Percentiles rank a stretch among this genome's conserved stretches.
phyloP scores from a whole-genome alignment of 1,140 invertebrate genomes.

The Hyles vespertilio region DNA sequence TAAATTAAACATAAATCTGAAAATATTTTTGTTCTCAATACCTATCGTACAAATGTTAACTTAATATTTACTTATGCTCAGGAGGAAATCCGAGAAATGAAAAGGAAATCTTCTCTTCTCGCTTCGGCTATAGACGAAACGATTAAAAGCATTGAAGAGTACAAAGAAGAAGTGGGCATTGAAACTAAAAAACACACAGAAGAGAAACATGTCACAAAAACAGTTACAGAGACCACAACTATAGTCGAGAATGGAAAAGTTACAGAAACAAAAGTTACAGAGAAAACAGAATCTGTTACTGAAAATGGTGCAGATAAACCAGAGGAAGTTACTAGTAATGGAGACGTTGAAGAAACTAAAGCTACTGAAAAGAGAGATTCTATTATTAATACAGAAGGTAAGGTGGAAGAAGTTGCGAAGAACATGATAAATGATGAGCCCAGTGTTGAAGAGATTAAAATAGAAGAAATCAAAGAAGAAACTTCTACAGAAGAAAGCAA shows the following conservation, averaged over 20 bases:
- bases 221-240: neutral
- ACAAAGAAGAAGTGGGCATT: conserved; percentile 51
- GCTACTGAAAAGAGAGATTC: conserved; percentile 3
- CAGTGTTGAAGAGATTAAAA: neutral
- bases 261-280: neutral
- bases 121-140: conserved; percentile 59
- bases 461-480: neutral
- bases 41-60: neutral
- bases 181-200: conserved; percentile 24
- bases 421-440: neutral
- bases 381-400: neutral
- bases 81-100: conserved; percentile 59
- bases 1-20: too few species aligned
- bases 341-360: neutral
- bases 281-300: neutral
- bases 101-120: conserved; percentile 52
- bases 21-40: too few species aligned
- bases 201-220: conserved; percentile 15
- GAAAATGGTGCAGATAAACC: neutral
- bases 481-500: neutral
- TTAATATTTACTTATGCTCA: conserved; percentile 14
- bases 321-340: conserved; percentile 9
- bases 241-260: conserved; percentile 4
- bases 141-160: conserved; percentile 58
- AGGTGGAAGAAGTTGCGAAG: neutral